Conservation (phyloP, 2,888 invertebrate genomes). For the Clunio marinus region DNA sequence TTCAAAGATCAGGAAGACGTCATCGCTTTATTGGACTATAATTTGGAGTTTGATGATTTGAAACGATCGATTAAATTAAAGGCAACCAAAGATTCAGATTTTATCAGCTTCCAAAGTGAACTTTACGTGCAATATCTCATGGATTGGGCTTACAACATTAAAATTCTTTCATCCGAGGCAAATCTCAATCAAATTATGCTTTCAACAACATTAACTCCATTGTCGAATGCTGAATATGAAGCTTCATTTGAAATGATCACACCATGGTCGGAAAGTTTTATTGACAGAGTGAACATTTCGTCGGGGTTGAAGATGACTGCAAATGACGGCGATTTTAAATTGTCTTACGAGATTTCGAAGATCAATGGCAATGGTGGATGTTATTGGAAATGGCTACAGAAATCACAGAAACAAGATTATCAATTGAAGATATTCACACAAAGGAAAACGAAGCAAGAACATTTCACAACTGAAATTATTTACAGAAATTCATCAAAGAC, state of each 20-base stretch:
- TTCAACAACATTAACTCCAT: conserved; percentile 19
- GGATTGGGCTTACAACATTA: conserved; percentile 37
- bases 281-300: conserved; percentile 46
- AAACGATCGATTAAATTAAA: conserved; percentile 19
- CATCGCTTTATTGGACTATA: conserved; percentile 41
- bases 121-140: conserved; percentile 17
- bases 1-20: conserved; percentile 44
- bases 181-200: conserved; percentile 15
- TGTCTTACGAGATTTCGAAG: conserved; percentile 51
- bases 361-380: conserved; percentile 52
- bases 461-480: conserved; percentile 52
- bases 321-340: conserved; percentile 46
- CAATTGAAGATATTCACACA: conserved; percentile 51
- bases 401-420: conserved; percentile 55
- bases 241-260: conserved; percentile 45
- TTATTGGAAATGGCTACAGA: conserved; percentile 55
- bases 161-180: conserved; percentile 9
- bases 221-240: background rate
- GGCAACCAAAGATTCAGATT: background rate
- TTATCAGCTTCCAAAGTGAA: conserved; percentile 28
- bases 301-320: conserved; percentile 44
- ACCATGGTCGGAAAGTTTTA: conserved; percentile 49
- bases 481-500: conserved; percentile 55
- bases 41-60: background rate
- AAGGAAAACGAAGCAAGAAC: conserved; percentile 49